Percentiles rank a stretch among this genome's conserved stretches.
These are phyloP conservation scores for Peucedramus taeniatus DNA, from an alignment of 2,113 vertebrate species.

Conservation along the genomic window DNA sequence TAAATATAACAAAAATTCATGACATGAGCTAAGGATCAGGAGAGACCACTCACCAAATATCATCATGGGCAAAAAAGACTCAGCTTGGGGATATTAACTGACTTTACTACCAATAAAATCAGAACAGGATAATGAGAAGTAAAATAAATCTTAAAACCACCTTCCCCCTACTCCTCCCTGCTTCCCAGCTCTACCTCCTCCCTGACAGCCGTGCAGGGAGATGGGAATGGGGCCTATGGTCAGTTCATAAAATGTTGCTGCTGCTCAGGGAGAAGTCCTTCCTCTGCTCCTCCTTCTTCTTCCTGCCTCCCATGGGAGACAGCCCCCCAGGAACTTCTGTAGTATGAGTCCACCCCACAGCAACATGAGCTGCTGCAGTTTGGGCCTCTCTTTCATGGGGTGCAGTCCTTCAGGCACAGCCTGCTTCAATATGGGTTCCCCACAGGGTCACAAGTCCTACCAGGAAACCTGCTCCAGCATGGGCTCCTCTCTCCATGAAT, in stretches of 20 bases:
- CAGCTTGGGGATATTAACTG: not conserved
- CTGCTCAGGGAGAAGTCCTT: too few relatives aligned
- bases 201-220: accelerated
- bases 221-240: not conserved
- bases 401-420: not conserved
- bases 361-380: not conserved
- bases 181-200: not conserved
- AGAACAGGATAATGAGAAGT: not conserved
- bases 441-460: not conserved
- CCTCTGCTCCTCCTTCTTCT: not conserved
- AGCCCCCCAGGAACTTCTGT: not conserved
- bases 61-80: not conserved
- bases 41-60: not conserved
- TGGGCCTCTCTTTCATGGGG: not conserved
- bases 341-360: not conserved
- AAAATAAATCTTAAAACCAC: not conserved
- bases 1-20: not conserved
- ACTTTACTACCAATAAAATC: not conserved
- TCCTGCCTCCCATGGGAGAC: not conserved
- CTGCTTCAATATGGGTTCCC: not conserved
- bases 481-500: not conserved
- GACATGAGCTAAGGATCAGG: not conserved
- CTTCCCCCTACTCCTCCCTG: not conserved
- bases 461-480: accelerated
- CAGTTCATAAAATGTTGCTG: not conserved